Evolutionary conservation across 2,888 invertebrate species (phyloP).

Genomic region (Tortrix viridana): DNA sequence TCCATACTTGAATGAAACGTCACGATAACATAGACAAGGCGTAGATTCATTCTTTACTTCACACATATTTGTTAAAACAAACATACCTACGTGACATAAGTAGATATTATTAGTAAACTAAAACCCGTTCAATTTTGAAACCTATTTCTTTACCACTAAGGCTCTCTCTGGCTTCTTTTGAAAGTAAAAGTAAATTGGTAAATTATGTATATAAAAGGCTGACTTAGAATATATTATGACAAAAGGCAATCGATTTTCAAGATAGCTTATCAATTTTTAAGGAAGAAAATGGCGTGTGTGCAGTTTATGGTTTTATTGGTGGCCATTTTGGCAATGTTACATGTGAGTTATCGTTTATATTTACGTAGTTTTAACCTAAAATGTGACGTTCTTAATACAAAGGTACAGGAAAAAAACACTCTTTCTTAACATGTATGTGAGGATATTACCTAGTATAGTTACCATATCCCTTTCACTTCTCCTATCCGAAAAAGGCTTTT

Average conservation of each 20-base stretch:
- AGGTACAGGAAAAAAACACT: no score
- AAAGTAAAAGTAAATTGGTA: background rate
- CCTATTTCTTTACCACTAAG: background rate
- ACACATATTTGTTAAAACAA: conserved; percentile 27
- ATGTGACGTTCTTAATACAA: no score
- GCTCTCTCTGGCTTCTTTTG: background rate
- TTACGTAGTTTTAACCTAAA: background rate
- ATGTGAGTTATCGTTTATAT: conserved; percentile 44
- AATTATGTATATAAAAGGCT: conserved; percentile 1
- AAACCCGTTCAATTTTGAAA: background rate
- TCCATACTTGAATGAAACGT: conserved; percentile 1
- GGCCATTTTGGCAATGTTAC: conserved; percentile 37
- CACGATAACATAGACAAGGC: conserved; percentile 12
- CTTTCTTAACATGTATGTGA: no score
- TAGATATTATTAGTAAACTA: background rate
- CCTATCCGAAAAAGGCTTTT: no score
- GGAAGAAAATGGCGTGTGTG: conserved; percentile 22
- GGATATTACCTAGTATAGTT: no score
- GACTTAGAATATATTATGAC: background rate
- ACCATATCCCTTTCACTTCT: no score
- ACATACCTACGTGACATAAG: conserved; percentile 1
- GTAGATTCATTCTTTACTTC: conserved; percentile 18
- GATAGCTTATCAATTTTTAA: background rate
- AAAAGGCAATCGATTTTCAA: background rate
- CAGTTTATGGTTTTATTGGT: conserved; percentile 37